Conservation (phyloP, 1,140 invertebrate species). For the Anadara kagoshimensis region DNA sequence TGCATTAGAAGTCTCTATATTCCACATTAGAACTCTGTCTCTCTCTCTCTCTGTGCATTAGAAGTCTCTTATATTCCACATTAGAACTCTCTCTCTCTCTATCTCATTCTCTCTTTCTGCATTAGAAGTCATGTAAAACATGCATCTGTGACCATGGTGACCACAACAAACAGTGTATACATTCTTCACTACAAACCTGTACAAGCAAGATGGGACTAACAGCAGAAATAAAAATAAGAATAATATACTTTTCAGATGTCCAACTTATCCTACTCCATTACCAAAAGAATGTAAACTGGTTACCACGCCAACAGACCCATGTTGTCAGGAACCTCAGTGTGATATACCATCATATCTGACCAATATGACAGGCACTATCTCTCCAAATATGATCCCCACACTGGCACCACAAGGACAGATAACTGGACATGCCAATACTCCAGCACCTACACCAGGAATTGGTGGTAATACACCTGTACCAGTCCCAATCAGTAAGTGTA, state of each 20-base stretch:
- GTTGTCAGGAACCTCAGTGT: constrained; percentile 50
- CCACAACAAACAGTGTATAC: too few species aligned
- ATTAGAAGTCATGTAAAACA: too few species aligned
- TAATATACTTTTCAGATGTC: constrained; percentile 41
- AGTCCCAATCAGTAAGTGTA: constrained; percentile 38
- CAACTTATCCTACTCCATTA: constrained; percentile 43
- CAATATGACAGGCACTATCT: constrained; percentile 35
- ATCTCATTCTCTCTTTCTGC: too few species aligned
- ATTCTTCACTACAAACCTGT: too few species aligned
- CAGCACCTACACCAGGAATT: constrained; percentile 39
- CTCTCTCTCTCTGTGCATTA: too few species aligned
- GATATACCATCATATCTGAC: constrained; percentile 25
- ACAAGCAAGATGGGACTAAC: neutral
- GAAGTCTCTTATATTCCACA: too few species aligned
- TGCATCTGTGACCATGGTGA: too few species aligned
- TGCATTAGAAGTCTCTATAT: too few species aligned
- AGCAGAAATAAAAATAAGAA: too few species aligned
- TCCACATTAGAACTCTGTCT: too few species aligned
- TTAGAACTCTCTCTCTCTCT: too few species aligned
- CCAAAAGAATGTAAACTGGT: constrained; percentile 50
- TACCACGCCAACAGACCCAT: constrained; percentile 46
- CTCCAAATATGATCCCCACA: constrained; percentile 37
- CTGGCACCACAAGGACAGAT: constrained; percentile 41
- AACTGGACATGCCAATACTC: constrained; percentile 42
- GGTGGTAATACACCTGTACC: constrained; percentile 36